Evolutionary conservation across 2,113 vertebrate species (phyloP).

Genomic region (Scomber japonicus): DNA sequence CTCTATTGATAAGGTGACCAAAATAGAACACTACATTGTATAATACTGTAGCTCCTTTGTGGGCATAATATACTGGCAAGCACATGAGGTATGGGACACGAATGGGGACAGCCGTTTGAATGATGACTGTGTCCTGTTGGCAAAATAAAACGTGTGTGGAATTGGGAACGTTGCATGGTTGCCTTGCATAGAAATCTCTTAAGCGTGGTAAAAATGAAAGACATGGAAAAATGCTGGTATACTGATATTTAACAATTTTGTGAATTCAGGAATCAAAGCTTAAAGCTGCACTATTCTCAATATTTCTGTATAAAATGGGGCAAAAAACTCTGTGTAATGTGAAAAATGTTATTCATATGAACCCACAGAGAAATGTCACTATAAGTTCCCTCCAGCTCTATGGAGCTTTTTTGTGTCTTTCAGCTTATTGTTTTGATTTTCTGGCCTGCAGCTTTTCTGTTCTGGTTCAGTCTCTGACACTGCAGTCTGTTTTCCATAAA

Average conservation of each 20-base stretch:
- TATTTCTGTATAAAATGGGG: not conserved
- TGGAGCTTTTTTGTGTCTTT: no score
- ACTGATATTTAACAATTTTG: not conserved
- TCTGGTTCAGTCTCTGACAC: no score
- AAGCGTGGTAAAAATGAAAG: not conserved
- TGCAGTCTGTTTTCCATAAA: no score
- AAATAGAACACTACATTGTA: constrained; percentile 71
- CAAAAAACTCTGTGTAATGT: not conserved
- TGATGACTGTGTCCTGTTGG: constrained; percentile 37
- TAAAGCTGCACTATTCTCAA: not conserved
- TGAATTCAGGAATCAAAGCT: no score
- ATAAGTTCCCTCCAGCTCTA: no score
- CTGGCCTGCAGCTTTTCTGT: no score
- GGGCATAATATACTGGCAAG: constrained; percentile 29
- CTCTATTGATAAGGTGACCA: constrained; percentile 74
- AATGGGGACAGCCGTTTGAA: constrained; percentile 43
- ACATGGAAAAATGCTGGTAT: not conserved
- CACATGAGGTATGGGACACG: constrained; percentile 52
- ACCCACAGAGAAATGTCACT: no score
- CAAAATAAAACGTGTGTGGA: constrained; percentile 40
- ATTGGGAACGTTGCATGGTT: constrained; percentile 2
- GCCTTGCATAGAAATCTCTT: not conserved
- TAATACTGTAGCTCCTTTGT: constrained; percentile 73
- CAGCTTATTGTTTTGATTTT: no score
- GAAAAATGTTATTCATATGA: not conserved